Base-by-base conservation (phyloP, 2,113 vertebrate species). In the Anolis sagrei region DNA sequence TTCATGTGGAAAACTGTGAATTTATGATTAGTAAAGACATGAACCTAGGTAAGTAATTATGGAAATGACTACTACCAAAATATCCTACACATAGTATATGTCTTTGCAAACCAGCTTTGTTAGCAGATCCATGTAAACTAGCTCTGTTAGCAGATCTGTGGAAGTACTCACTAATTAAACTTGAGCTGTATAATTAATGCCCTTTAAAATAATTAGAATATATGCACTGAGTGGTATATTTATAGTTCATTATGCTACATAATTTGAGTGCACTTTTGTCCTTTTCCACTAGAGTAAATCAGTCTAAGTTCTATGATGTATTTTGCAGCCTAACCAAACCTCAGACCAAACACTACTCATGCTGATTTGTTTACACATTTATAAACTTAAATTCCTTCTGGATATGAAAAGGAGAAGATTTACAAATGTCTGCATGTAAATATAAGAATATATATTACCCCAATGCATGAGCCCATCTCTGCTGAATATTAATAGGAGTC, bases 331-430 rank as follows among this genome's bases (percentile, higher is more conserved):
- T 78, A 82, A 5, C 16, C 89, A n/a, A 4, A 29, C 48, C 2
- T 72, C 76, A 69, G 2, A 77, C 25, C 62, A 19, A 70, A 1
- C 54, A 27, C 1, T 84, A 19, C 61, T 89, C 7, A 36, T 80
- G 70, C 34, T 76, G 4, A 80, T 90, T 89, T 90, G 9, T 74
- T 90, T 81, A 68, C 79, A 76, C 48, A 83, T 84, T 82, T 88
- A 83, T 82, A n/a, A 85, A 34, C 74, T 79, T 80, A 49, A 90
- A 74, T 48, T 88, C 13, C 51, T 86, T 79, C 44, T 36, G 29
- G 21, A 0, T 68, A 32, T 89, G 86, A 88, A 66, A 2, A 89
- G 29, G 51, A 19, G 23, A 88, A 90, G 23, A 74, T 82, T 83
- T 91, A 75, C 76, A 39, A 81, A 76, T 1, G 80, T 74, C 66